Base-by-base conservation (phyloP, 2,797 vertebrate genomes). In the Acanthiza pusilla region DNA sequence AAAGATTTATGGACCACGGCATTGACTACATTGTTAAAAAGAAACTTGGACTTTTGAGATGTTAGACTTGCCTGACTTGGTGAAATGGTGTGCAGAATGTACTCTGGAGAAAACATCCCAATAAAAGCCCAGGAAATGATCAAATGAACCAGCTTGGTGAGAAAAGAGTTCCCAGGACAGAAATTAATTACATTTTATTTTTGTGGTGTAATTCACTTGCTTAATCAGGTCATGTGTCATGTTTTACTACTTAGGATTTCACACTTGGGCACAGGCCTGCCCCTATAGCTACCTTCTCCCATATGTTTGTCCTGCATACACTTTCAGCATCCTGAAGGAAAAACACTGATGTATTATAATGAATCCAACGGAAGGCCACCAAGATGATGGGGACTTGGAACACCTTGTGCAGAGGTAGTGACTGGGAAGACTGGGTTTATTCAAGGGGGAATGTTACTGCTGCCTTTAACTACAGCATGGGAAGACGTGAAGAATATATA, bases 291-390 rank as follows among this genome's bases (percentile, higher is more conserved):
- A 13, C 9, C 27, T 77, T 61, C 9, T 74, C 50, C 42, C 20
- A 17, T 48, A 32, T 38, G 3, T 75, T 16, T 81, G 15, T 67
- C 36, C 16, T 48, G 14, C 1, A 1, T 29, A 45, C 0, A 0
- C 16, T 42, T 91, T 63, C 13, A 48, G 34, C 34, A 61, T 53
- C 51, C 19, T 67, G 45, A 85, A 86, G 23, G 2, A 89, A 84
- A 91, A 67, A 5, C 2, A 17, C 2, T 20, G 19, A 43, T 60
- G 1, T 38, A 15, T 13, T 32, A 23, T n/a, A 83, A 8, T 23
- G 18, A 88, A 68, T 57, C 11, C 25, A 73, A 3, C 34, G n/a
- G 38, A 86, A 55, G 8, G 11, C 47, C 60, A 73, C 7, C 17
- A 62, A 66, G 23, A 29, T 3, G 29, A 38, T 0, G 54, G 7